Percentiles rank a stretch among this genome's conserved stretches.
Conservation (phyloP, 2,113 vertebrate species). For the Cephalopterus ornatus region DNA sequence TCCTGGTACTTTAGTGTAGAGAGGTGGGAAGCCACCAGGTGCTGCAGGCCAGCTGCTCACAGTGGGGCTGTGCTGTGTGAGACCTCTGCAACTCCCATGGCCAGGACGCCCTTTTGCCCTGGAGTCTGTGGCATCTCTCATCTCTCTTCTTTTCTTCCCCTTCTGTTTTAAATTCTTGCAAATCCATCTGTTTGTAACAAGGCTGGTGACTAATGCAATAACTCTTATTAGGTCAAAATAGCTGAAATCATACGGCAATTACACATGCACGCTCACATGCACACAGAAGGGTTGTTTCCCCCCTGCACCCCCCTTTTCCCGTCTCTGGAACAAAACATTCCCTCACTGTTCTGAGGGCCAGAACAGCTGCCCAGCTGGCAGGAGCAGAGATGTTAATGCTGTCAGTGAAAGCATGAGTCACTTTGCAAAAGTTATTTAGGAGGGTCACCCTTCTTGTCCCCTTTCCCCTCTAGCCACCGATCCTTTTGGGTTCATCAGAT, state of each 20-base stretch:
- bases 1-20: neutral
- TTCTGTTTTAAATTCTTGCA: constrained; percentile 10
- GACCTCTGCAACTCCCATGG: neutral
- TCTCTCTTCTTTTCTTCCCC: neutral
- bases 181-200: constrained; percentile 28
- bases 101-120: neutral
- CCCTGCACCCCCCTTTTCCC: neutral
- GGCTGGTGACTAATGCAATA: constrained; percentile 61
- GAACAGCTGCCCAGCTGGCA: constrained; percentile 75
- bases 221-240: constrained; percentile 61
- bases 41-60: neutral
- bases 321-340: constrained; percentile 73
- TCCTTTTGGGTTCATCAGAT: neutral
- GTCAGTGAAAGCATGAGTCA: constrained; percentile 72
- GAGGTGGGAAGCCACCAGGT: neutral
- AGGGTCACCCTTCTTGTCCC: neutral
- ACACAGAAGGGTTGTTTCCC: constrained; percentile 13
- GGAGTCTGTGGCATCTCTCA: neutral
- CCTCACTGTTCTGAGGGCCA: constrained; percentile 57
- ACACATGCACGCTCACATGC: constrained; percentile 34
- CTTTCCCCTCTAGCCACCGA: neutral
- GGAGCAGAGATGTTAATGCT: constrained; percentile 62
- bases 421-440: constrained; percentile 48
- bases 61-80: fast-evolving
- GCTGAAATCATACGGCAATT: constrained; percentile 70